phyloP scores from a whole-genome alignment of 2,797 vertebrate genomes.

The Octomys mimax region DNA sequence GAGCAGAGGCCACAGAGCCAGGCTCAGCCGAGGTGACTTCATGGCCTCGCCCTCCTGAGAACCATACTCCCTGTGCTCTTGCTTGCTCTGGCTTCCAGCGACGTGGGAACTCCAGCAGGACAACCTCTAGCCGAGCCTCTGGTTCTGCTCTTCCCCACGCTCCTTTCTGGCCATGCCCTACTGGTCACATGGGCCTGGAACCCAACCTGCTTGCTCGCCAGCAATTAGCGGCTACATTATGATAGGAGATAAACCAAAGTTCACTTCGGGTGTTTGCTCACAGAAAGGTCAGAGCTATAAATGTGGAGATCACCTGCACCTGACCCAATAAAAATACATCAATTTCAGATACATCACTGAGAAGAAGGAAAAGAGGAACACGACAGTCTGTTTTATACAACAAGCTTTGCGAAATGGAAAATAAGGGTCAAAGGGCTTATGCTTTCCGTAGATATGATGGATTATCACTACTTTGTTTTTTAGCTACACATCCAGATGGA shows the following conservation, averaged over 20 bases:
- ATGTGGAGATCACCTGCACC: conserved; percentile 82
- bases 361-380: conserved; percentile 79
- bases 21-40: conserved; percentile 67
- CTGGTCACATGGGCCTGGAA: conserved; percentile 79
- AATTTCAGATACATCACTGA: conserved; percentile 77
- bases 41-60: conserved; percentile 76
- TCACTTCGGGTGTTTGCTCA: conserved; percentile 88
- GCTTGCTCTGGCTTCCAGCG: not conserved
- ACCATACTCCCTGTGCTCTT: conserved; percentile 68
- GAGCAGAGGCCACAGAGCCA: conserved; percentile 81
- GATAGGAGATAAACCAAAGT: conserved; percentile 88
- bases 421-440: conserved; percentile 56
- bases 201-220: conserved; percentile 78
- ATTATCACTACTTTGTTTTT: not conserved
- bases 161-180: conserved; percentile 77
- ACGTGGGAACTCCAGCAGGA: not conserved
- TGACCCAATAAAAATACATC: conserved; percentile 85
- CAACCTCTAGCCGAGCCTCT: conserved; percentile 43
- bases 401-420: conserved; percentile 67
- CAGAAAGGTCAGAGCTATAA: conserved; percentile 88
- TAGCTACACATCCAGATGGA: not conserved
- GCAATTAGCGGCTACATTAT: conserved; percentile 79
- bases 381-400: not conserved
- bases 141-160: conserved; percentile 34
- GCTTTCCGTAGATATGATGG: conserved; percentile 20